A percentile compares a stretch with the other conserved stretches of the same genome.
Evolutionary conservation across 2,113 vertebrate species (phyloP).

Genomic region (Delphinus delphis): DNA sequence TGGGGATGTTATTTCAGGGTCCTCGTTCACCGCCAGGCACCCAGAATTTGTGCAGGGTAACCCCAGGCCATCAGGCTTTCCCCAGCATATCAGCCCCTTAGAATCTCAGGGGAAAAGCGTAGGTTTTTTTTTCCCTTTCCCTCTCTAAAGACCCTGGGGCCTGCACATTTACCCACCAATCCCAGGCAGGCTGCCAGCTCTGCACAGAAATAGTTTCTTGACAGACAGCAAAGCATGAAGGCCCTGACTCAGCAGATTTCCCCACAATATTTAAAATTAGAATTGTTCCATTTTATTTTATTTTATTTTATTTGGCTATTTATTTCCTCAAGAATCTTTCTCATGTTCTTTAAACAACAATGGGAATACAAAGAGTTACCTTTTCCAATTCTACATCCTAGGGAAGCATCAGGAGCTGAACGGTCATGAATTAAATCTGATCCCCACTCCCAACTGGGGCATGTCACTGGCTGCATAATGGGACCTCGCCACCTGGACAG

Average conservation of each 20-base stretch:
- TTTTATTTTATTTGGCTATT: not conserved
- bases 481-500: too few relatives aligned
- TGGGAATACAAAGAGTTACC: not conserved
- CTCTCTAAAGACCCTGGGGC: not conserved
- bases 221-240: not conserved
- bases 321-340: not conserved
- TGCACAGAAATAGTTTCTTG: not conserved
- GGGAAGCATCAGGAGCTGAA: not conserved
- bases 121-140: not conserved
- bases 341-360: not conserved
- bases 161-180: too few relatives aligned
- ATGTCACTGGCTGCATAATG: too few relatives aligned
- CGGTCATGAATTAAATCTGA: not conserved
- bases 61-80: not conserved
- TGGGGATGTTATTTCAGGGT: not conserved
- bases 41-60: not conserved
- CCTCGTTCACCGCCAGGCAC: rapidly evolving
- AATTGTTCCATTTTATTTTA: not conserved
- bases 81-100: not conserved
- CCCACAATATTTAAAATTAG: not conserved
- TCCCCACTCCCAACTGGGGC: not conserved
- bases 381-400: not conserved
- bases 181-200: not conserved
- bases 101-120: not conserved
- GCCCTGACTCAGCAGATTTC: not conserved